phyloP scores from a whole-genome alignment of 2,113 vertebrate genomes.

The Xiphorhynchus elegans region DNA sequence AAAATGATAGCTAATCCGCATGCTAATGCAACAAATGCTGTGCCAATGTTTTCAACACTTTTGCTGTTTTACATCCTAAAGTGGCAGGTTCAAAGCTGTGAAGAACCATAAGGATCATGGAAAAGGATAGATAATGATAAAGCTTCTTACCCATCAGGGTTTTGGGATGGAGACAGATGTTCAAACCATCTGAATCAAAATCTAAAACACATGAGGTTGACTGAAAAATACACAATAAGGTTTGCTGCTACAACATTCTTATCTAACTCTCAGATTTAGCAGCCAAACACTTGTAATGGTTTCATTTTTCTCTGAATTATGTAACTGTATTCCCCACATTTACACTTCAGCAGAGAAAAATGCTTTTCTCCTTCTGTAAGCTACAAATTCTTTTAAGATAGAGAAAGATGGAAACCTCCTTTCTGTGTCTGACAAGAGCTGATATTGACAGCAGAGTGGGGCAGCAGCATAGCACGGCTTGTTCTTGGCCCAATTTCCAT shows the following conservation, averaged over 20 bases:
- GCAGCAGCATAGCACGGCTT: not conserved
- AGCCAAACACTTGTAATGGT: not conserved
- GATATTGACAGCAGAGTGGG: not conserved
- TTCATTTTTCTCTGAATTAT: not conserved
- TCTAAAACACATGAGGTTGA: not conserved
- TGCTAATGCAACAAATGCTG: not conserved
- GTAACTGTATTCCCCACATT: not conserved
- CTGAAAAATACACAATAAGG: not conserved
- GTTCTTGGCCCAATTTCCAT: constrained; percentile 28
- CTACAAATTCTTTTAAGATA: not conserved
- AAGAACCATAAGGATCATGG: not conserved
- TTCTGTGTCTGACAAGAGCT: not conserved
- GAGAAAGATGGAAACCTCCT: not conserved
- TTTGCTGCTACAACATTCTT: not conserved
- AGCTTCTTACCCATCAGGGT: not conserved
- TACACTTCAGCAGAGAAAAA: not conserved
- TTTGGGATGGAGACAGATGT: not conserved
- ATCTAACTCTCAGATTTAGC: not conserved
- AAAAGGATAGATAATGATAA: not conserved
- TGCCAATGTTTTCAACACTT: not conserved
- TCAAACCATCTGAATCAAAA: not conserved
- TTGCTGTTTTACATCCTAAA: not conserved
- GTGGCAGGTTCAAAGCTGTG: not conserved
- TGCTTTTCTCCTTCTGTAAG: not conserved
- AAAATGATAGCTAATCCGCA: not conserved